Evolutionary conservation across 2,113 vertebrate genomes (phyloP).

Genomic region (Lontra canadensis): DNA sequence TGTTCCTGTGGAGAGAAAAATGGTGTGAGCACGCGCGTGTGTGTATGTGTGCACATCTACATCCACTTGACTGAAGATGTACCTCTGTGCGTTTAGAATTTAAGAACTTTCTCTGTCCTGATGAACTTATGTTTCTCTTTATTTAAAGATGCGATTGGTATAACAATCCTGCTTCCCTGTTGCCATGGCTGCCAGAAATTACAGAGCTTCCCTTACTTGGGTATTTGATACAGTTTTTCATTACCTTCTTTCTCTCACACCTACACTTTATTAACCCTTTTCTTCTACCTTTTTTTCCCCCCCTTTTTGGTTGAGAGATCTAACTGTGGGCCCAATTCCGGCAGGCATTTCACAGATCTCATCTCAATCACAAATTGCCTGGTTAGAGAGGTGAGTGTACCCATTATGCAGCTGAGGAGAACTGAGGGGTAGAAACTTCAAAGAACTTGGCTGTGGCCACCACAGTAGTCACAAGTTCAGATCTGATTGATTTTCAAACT

Average conservation of each 20-base stretch:
- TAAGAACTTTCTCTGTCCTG: slow-evolving; percentile 41
- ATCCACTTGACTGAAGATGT: background rate
- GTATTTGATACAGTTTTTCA: background rate
- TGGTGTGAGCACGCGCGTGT: background rate
- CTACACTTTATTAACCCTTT: slow-evolving; percentile 9
- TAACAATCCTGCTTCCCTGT: background rate
- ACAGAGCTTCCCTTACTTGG: slow-evolving; percentile 48
- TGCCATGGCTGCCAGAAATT: slow-evolving; percentile 15
- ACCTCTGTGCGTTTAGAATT: slow-evolving; percentile 22
- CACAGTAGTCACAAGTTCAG: background rate
- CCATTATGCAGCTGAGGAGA: background rate
- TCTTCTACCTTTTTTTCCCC: background rate
- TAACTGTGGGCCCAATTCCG: background rate
- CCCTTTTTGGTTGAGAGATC: slow-evolving; percentile 4
- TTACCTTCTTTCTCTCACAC: background rate
- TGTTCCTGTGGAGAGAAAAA: slow-evolving; percentile 44
- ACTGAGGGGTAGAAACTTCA: background rate
- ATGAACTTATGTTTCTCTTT: slow-evolving; percentile 32
- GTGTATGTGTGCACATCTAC: background rate
- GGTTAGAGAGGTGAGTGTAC: background rate
- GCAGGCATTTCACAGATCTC: background rate
- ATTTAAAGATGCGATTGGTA: background rate
- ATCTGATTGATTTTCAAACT: background rate
- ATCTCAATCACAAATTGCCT: background rate
- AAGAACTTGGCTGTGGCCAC: background rate